Conservation (phyloP, 2,888 invertebrate genomes). For the Fissipunctia ypsillon region DNA sequence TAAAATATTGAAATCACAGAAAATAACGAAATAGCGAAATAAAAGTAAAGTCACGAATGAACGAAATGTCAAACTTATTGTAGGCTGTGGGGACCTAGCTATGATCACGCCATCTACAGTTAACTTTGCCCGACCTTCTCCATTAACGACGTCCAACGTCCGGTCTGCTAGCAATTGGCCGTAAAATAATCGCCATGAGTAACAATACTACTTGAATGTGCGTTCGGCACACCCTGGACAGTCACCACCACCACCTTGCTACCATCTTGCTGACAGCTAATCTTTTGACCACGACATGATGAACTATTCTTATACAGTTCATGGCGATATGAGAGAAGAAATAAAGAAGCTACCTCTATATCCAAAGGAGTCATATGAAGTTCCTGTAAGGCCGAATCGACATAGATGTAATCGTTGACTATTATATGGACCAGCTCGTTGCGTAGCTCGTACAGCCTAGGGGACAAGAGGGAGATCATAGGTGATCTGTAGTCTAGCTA, state of each 20-base stretch:
- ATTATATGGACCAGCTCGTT: slow-evolving; percentile 74
- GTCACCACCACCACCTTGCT: too few species aligned
- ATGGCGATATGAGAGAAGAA: background rate
- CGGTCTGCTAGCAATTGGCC: background rate
- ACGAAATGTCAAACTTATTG: too few species aligned
- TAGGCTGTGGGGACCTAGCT: too few species aligned
- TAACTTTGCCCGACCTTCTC: too few species aligned
- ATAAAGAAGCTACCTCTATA: slow-evolving; percentile 59
- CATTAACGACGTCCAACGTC: background rate
- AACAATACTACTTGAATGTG: background rate
- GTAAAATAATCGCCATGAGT: background rate
- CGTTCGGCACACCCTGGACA: background rate
- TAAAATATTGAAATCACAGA: too few species aligned
- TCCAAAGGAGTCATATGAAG: slow-evolving; percentile 68
- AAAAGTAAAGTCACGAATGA: too few species aligned
- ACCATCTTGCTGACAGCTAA: background rate
- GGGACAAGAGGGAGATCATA: slow-evolving; percentile 22
- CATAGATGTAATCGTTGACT: slow-evolving; percentile 78
- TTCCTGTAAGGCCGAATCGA: slow-evolving; percentile 69
- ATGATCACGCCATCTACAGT: too few species aligned
- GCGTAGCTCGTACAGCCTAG: slow-evolving; percentile 75
- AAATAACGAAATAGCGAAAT: too few species aligned
- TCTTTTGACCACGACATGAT: too few species aligned
- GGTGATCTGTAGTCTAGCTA: too few species aligned
- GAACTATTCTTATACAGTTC: background rate